Evolutionary conservation across 2,888 invertebrate genomes (phyloP), one percentile per base, ranked within the genome.

Genomic region (Epistrophe grossulariae): DNA sequence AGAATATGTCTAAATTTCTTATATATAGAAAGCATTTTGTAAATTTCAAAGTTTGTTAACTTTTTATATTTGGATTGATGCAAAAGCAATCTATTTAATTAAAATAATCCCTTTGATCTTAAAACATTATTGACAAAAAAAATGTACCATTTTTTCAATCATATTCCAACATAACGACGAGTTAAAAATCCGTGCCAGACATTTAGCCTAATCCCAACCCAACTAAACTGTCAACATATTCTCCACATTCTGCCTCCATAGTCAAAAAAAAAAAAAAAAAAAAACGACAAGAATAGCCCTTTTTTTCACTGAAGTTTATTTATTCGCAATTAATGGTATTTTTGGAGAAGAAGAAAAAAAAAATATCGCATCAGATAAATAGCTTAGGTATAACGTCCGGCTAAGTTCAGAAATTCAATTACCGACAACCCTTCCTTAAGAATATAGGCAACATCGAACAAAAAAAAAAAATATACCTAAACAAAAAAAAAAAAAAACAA

Each of bases 351-450:
- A 31, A 43, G 0, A 60, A 62, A 40, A 43, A 40, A 40, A 24
- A 74, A 81, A 45, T 43, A n/a, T 19, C 55, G n/a, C n/a, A 48
- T 62, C 78, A 50, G 57, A 76, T 83, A 83, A 87, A 87, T 83
- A 87, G 82, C 79, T 78, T 28, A 81, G 78, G 79, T 64, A 48
- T 62, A 62, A 74, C 78, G 78, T 78, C 70, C 71, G 35, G 9
- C 35, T 48, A 79, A 87, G 76, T 83, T 83, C 76, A 87, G 48
- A 79, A 87, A 87, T 83, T 83, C 79, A 87, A 87, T 87, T 83
- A 83, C 83, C 79, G 15, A 17, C 24, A 83, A 79, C 78, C 83
- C 72, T 60, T 78, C 9, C 48, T 64, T 59, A 11, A n/a, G n/a
- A 7, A n/a, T 7, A 48, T 35, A 70, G 60, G 55, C 24, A 68